phyloP scores from a whole-genome alignment of 2,113 vertebrate species.

The Chaetodon trifascialis region DNA sequence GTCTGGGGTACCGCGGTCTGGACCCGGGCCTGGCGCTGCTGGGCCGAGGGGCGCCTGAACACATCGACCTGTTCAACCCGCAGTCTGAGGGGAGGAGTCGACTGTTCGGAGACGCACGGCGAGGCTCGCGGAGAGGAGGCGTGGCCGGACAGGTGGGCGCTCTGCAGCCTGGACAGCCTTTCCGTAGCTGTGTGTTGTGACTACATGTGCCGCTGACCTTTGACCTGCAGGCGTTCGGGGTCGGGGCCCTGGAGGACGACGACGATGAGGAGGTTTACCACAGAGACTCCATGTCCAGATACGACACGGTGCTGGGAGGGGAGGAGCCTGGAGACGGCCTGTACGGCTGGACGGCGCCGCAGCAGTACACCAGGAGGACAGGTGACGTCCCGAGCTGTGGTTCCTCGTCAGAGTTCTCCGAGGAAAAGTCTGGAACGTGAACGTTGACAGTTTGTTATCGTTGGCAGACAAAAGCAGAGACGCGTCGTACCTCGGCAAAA shows the following conservation, averaged over 20 bases:
- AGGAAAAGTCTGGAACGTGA: not conserved
- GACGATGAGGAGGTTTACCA: constrained; percentile 96
- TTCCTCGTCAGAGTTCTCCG: too few relatives aligned
- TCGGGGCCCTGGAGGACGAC: constrained; percentile 95
- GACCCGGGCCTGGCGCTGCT: constrained; percentile 89
- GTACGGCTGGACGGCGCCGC: constrained; percentile 96
- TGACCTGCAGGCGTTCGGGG: constrained; percentile 91
- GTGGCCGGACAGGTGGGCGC: constrained; percentile 90
- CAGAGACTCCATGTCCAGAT: constrained; percentile 91
- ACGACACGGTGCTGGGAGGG: constrained; percentile 90
- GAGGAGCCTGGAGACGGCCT: constrained; percentile 95
- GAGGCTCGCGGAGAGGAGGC: constrained; percentile 84
- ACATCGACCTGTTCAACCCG: constrained; percentile 85
- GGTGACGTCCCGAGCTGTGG: constrained; percentile 42
- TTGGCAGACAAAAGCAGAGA: constrained; percentile 72
- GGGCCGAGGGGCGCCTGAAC: constrained; percentile 75
- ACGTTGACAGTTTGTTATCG: not conserved
- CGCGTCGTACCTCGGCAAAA: constrained; percentile 64
- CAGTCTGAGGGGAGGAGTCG: constrained; percentile 79
- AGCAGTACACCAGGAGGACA: constrained; percentile 85
- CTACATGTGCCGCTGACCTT: not conserved
- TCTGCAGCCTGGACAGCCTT: rapidly evolving
- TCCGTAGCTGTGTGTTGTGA: not conserved
- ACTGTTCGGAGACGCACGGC: constrained; percentile 83
- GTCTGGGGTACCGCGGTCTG: constrained; percentile 93